Evolutionary conservation across 1,140 invertebrate genomes (phyloP), one percentile per base, ranked within the genome.

Genomic region (Meloidogyne chitwoodi): DNA sequence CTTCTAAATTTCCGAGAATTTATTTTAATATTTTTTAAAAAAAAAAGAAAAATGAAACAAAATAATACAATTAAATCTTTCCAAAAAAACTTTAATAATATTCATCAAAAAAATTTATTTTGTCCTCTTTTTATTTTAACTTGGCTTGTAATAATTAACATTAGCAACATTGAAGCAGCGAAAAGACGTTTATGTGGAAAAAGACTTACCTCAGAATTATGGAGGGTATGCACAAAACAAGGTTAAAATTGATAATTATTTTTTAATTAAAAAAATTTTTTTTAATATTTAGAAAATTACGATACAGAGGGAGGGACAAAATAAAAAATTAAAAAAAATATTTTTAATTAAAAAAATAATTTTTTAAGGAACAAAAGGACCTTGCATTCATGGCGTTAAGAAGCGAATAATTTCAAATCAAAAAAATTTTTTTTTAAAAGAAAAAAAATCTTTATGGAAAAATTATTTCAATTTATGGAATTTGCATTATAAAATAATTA

Each of bases 171-270:
- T 22, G 48, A 56, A n/a, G 48, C 48, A 56, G n/a, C 19, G 6
- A 56, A 56, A 22, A 68, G 19, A 38, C 38, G 67, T 44, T 56
- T 72, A 31, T 72, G 70, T 62, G 70, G 70, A 12, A n/a, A 24
- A 27, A 31, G 56, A 4, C 22, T 72, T 24, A 72, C 70, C 10
- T 62, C 31, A 2, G 70, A 72, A 61, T 31, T 72, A n/a, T 34
- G 29, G 38, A 72, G 70, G 2, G 70, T 72, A 4, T 72, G 70
- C 22, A 72, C 70, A 24, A 72, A 72, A 72, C 14, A 41, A 63
- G 70, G 70, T 72, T 29, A 56, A 16, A n/a, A n/a, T n/a, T n/a
- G n/a, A n/a, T n/a, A n/a, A n/a, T n/a, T n/a, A n/a, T n/a, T n/a
- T n/a, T n/a, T n/a, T n/a, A n/a, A n/a, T n/a, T n/a, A n/a, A n/a